phyloP scores from a whole-genome alignment of 2,888 invertebrate genomes.

The Axea sp. region DNA sequence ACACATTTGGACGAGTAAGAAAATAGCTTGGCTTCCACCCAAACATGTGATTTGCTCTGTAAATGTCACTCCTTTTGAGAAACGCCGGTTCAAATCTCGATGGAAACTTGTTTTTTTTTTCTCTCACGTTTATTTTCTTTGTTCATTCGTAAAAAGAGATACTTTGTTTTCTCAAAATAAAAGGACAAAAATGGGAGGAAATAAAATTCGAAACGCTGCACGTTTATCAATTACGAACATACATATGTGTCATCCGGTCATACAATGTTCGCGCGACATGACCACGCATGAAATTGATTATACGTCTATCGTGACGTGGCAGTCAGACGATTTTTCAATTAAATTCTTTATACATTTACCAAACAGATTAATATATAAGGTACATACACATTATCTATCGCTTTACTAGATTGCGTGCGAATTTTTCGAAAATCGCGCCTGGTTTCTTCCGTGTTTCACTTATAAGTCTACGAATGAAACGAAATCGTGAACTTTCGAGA shows the following conservation, averaged over 20 bases:
- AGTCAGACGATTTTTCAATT: conserved; percentile 69
- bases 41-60: no score
- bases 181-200: no score
- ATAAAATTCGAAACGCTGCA: no score
- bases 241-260: conserved; percentile 37
- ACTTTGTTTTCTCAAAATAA: no score
- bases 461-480: conserved; percentile 11
- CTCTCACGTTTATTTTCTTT: no score
- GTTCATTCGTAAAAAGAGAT: no score
- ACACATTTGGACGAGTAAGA: no score
- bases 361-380: conserved; percentile 70
- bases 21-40: no score
- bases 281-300: conserved; percentile 67
- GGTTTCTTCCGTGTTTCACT: conserved; percentile 6
- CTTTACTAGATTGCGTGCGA: conserved; percentile 50
- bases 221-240: conserved; percentile 57
- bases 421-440: conserved; percentile 47
- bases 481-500: conserved; percentile 1
- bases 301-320: conserved; percentile 73
- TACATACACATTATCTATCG: conserved; percentile 68
- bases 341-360: conserved; percentile 64
- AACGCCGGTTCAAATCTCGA: no score
- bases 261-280: conserved; percentile 41
- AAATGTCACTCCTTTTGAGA: no score
- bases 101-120: no score